Base-by-base conservation (phyloP, 2,797 vertebrate genomes). In the Paedocypris micromegethes region DNA sequence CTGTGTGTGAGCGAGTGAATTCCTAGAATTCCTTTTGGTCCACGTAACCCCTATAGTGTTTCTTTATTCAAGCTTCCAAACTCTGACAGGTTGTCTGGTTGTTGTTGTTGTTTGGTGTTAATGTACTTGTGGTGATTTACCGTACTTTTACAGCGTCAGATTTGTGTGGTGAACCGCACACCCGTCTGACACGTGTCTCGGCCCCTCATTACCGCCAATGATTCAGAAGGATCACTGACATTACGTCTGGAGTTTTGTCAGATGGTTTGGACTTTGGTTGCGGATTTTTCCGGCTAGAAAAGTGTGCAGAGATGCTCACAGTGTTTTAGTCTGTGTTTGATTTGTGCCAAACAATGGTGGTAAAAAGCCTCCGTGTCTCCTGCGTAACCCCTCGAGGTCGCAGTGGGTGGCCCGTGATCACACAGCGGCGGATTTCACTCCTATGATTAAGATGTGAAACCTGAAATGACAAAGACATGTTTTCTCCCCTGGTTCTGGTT, bases 31-130 rank as follows among this genome's bases (percentile, higher is more conserved):
- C 66, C 59, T 70, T 71, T 66, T 6, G 0, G 64, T 66, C 55
- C 56, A 43, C 50, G 68, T 70, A 77, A 77, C 58, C 48, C 69
- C 50, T 72, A 54, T 66, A 74, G 57, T 51, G 49, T 72, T 72
- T 55, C 57, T 54, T 61, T n/a, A 60, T 48, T 66, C 55, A 51
- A 9, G 2, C 70, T 40, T 51, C 60, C 70, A 37, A 49, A 42
- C 60, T 57, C 41, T 45, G 9, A 45, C 37, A 49, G 37, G 56
- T 43, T 48, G 43, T 58, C 5, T 47, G 46, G 42, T n/a, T 46
- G 8, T n/a, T 52, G 38, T 39, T 60, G 9, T 37, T 61, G 6
- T 47, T 51, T 38, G 23, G 3, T 56, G 56, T 57, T 57, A 9
- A 9, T 48, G 53, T 38, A 37, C 60, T 64, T 51, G 23, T 8